These are phyloP conservation scores for Watsonalla binaria DNA, from an alignment of 2,888 invertebrate species.

Conservation along the genomic window DNA sequence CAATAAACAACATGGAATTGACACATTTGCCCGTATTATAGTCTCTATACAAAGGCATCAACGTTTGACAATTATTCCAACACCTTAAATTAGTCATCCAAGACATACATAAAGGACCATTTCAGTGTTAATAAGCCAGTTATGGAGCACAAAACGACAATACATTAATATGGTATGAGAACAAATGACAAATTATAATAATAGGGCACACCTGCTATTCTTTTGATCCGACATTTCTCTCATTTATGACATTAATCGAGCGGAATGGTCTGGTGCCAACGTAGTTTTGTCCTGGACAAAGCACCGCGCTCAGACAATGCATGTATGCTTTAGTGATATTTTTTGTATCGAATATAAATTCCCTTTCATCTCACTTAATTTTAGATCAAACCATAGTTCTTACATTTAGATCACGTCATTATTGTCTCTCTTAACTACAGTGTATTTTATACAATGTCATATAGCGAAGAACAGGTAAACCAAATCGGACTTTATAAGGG, in stretches of 20 bases:
- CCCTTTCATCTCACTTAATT: slow-evolving; percentile 76
- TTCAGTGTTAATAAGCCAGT: slow-evolving; percentile 48
- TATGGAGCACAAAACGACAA: slow-evolving; percentile 50
- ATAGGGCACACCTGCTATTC: slow-evolving; percentile 76
- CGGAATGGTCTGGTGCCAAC: slow-evolving; percentile 69
- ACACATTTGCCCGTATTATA: slow-evolving; percentile 28
- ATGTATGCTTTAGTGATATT: slow-evolving; percentile 63
- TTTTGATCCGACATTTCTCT: slow-evolving; percentile 77
- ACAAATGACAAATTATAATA: slow-evolving; percentile 75
- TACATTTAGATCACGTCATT: slow-evolving; percentile 73
- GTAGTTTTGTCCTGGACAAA: slow-evolving; percentile 68
- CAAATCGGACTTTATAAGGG: slow-evolving; percentile 33
- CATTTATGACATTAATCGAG: slow-evolving; percentile 77
- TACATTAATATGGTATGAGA: slow-evolving; percentile 56
- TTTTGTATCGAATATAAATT: slow-evolving; percentile 71
- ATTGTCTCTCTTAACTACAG: slow-evolving; percentile 62
- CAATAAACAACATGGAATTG: slow-evolving; percentile 22
- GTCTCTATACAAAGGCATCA: slow-evolving; percentile 17
- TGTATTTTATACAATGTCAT: slow-evolving; percentile 32
- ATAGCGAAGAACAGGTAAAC: slow-evolving; percentile 14
- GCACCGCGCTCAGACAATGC: slow-evolving; percentile 67
- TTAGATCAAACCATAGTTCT: slow-evolving; percentile 75
- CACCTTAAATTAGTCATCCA: slow-evolving; percentile 36
- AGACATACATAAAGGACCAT: slow-evolving; percentile 31
- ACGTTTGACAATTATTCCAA: slow-evolving; percentile 27